A percentile compares a stretch with the other conserved stretches of the same genome.
These are phyloP conservation scores for Sphaerophoria rueppellii DNA, from an alignment of 2,888 invertebrate species.

Conservation along the genomic window DNA sequence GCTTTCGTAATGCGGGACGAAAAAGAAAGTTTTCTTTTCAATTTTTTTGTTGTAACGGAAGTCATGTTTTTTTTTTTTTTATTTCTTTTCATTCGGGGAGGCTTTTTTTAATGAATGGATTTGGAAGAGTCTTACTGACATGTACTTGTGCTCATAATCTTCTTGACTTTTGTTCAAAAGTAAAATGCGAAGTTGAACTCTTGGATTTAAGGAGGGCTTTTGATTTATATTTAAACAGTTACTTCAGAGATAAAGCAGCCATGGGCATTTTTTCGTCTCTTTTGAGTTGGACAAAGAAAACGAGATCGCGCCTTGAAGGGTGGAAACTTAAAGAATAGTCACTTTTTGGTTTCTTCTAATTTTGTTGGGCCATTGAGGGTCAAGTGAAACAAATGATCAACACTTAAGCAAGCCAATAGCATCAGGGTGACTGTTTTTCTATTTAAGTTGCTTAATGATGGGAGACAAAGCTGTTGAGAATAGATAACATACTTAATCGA, in stretches of 20 bases:
- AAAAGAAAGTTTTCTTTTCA: constrained; percentile 25
- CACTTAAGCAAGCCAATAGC: too few species aligned
- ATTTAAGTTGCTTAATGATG: too few species aligned
- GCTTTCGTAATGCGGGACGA: constrained; percentile 27
- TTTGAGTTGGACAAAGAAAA: too few species aligned
- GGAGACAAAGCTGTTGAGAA: too few species aligned
- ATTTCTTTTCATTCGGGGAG: neutral
- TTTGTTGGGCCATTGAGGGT: too few species aligned
- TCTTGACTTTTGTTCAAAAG: constrained; percentile 3
- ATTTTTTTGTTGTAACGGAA: neutral
- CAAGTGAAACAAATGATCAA: too few species aligned
- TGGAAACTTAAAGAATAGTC: too few species aligned
- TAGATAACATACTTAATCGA: too few species aligned
- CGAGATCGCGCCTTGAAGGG: too few species aligned
- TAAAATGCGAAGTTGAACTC: neutral
- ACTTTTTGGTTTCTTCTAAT: too few species aligned
- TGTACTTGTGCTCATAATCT: neutral
- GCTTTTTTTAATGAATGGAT: constrained; percentile 13
- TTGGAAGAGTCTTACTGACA: neutral
- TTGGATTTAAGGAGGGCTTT: neutral
- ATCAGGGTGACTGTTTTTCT: too few species aligned
- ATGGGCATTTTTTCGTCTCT: too few species aligned
- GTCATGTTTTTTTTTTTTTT: neutral
- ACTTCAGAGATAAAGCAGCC: neutral
- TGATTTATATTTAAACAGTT: neutral